phyloP scores from a whole-genome alignment of 2,888 invertebrate genomes.

The Graphium colonna region DNA sequence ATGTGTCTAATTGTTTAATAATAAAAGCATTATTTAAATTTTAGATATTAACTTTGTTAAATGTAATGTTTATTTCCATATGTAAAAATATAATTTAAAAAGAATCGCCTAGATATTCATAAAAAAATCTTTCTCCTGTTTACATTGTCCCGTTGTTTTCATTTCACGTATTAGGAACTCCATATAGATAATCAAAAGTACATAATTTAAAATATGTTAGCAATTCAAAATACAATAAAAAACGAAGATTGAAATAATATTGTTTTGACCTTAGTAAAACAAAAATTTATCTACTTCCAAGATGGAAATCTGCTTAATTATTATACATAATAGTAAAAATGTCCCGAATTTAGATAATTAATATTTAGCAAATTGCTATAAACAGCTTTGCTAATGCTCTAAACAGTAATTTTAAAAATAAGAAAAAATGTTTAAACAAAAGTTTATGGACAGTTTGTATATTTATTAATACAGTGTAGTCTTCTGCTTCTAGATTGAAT shows the following conservation, averaged over 20 bases:
- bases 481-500: constrained; percentile 18
- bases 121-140: too few species aligned
- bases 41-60: not conserved
- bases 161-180: too few species aligned
- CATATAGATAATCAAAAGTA: too few species aligned
- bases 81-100: not conserved
- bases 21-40: not conserved
- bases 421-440: not conserved
- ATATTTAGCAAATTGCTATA: not conserved
- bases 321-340: too few species aligned
- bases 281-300: not conserved
- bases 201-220: not conserved
- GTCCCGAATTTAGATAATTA: not conserved
- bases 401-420: not conserved
- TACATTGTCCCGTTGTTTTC: too few species aligned
- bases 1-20: not conserved
- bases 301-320: too few species aligned
- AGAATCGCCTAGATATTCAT: not conserved
- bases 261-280: too few species aligned
- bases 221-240: constrained; percentile 10
- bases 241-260: constrained; percentile 9
- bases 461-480: not conserved
- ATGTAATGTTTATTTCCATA: not conserved
- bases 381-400: not conserved
- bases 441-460: not conserved